These are phyloP conservation scores for Sebastiscus tertius DNA, from an alignment of 2,797 vertebrate genomes.

Conservation along the genomic window DNA sequence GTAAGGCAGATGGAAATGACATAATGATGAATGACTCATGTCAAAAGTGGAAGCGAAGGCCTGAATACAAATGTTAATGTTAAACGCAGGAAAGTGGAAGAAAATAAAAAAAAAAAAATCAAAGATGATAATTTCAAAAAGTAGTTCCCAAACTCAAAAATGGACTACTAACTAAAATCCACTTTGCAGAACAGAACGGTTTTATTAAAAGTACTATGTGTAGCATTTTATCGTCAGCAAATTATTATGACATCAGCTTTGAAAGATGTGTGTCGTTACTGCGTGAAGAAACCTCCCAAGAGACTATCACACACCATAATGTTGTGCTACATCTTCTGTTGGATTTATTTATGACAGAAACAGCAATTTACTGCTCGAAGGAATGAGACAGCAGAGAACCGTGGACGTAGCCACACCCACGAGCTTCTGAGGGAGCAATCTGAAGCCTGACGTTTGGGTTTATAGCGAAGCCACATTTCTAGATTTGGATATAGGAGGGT, in stretches of 20 bases:
- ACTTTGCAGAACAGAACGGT: neutral
- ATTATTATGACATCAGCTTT: neutral
- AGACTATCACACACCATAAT: neutral
- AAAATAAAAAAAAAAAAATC: neutral
- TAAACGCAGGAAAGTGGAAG: neutral
- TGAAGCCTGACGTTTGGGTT: neutral
- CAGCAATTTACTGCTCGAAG: neutral
- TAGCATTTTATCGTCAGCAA: neutral
- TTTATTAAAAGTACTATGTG: neutral
- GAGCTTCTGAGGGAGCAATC: neutral
- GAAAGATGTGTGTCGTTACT: neutral
- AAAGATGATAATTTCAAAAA: neutral
- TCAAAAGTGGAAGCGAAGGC: neutral
- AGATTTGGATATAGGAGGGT: neutral
- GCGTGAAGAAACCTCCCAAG: neutral
- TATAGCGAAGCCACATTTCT: neutral
- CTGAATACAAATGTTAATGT: conserved; percentile 15
- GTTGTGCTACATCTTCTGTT: neutral
- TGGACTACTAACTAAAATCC: neutral
- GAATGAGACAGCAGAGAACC: neutral
- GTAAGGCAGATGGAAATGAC: conserved; percentile 6
- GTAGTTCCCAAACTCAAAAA: neutral
- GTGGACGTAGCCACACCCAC: neutral
- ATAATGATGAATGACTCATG: conserved; percentile 18
- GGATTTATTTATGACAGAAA: neutral